phyloP scores from a whole-genome alignment of 1,140 invertebrate species.

The Euglossa dilemma region DNA sequence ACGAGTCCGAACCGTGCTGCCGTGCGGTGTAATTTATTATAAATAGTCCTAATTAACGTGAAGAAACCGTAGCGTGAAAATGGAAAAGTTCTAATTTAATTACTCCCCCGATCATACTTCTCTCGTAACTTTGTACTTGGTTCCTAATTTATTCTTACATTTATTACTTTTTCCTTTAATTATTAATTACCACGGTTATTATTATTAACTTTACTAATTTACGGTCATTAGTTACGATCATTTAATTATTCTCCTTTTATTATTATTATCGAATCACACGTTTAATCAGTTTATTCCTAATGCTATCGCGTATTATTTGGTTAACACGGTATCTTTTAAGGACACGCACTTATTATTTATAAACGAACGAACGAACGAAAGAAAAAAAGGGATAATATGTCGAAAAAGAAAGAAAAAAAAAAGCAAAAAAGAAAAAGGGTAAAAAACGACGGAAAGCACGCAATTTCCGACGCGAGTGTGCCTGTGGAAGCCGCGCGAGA shows the following conservation, averaged over 20 bases:
- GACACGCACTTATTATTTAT: conserved; percentile 64
- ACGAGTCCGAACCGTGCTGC: background rate
- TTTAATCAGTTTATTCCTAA: conserved; percentile 49
- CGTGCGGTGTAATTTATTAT: conserved; percentile 71
- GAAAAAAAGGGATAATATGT: background rate
- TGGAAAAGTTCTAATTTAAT: conserved; percentile 75
- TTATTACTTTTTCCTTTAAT: conserved; percentile 56
- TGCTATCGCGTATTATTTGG: conserved; percentile 43
- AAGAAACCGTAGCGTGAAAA: conserved; percentile 66
- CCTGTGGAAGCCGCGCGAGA: conserved; percentile 1
- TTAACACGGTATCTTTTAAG: conserved; percentile 63
- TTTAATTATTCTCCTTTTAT: conserved; percentile 62
- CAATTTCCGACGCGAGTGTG: conserved; percentile 36
- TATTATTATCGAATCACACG: conserved; percentile 55
- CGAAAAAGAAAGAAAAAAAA: background rate
- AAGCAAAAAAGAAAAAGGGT: background rate
- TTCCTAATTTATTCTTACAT: conserved; percentile 81
- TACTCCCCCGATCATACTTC: conserved; percentile 71
- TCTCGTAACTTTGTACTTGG: conserved; percentile 77
- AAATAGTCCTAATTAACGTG: conserved; percentile 76
- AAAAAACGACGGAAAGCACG: conserved; percentile 23
- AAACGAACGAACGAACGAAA: conserved; percentile 30
- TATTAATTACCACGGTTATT: conserved; percentile 66
- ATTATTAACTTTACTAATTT: conserved; percentile 53
- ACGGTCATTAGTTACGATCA: conserved; percentile 35